Percentiles rank a stretch among this genome's conserved stretches.
These are phyloP conservation scores for Bombylius discolor DNA, from an alignment of 2,888 invertebrate genomes.

Conservation along the genomic window DNA sequence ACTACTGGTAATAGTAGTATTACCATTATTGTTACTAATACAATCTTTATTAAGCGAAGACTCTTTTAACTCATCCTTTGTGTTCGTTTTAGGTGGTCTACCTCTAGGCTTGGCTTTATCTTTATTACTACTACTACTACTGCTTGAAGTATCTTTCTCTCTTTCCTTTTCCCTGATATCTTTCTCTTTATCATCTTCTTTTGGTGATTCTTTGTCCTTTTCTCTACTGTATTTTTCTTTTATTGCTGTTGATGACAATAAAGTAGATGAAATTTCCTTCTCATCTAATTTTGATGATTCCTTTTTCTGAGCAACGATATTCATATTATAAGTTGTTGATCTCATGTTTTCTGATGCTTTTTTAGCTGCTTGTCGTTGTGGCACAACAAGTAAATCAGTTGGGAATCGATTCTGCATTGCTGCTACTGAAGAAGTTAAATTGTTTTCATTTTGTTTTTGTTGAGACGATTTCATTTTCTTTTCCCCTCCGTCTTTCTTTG, in stretches of 20 bases:
- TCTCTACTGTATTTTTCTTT: conserved; percentile 8
- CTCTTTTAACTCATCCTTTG: conserved; percentile 20
- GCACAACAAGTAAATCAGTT: conserved; percentile 69
- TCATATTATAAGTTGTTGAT: conserved; percentile 41
- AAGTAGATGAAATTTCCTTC: neutral
- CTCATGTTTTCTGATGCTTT: conserved; percentile 81
- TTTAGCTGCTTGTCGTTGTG: conserved; percentile 80
- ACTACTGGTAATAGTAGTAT: too few relatives aligned
- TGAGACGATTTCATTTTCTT: neutral
- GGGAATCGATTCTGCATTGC: conserved; percentile 27
- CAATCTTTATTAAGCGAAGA: neutral
- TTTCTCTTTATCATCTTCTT: conserved; percentile 39
- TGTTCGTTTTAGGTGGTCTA: conserved; percentile 27
- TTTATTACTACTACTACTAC: conserved; percentile 27
- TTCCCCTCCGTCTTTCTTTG: neutral
- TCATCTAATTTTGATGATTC: conserved; percentile 10
- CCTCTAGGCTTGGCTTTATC: conserved; percentile 17
- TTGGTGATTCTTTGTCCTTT: conserved; percentile 19
- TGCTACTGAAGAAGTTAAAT: too few relatives aligned
- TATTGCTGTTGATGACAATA: neutral
- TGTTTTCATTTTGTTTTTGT: neutral
- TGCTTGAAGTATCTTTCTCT: conserved; percentile 23
- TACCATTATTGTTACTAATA: conserved; percentile 18
- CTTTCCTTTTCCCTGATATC: conserved; percentile 25
- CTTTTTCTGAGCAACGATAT: conserved; percentile 7